Conservation (phyloP, 2,797 vertebrate genomes). For the Borostomias antarcticus region DNA sequence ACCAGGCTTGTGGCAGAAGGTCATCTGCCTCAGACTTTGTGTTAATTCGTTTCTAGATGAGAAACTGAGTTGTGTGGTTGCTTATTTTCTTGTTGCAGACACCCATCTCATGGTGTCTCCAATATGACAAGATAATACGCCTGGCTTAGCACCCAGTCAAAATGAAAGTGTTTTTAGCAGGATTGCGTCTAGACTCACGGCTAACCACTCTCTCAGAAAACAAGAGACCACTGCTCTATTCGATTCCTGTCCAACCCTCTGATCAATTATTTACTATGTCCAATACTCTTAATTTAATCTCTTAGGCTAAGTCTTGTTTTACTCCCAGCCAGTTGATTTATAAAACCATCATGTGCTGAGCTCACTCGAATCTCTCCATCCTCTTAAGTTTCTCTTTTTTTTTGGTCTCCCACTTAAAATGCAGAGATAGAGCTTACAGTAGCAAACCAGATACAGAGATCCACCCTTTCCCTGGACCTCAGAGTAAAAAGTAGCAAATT, state of each 20-base stretch:
- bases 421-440: conserved; percentile 38
- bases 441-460: conserved; percentile 29
- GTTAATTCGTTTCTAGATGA: no score
- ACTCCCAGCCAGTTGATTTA: conserved; percentile 48
- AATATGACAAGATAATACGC: no score
- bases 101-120: no score
- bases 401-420: conserved; percentile 29
- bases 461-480: background rate
- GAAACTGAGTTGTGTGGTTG: no score
- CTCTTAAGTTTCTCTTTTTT: background rate
- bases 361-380: conserved; percentile 21
- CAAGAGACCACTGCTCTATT: conserved; percentile 4
- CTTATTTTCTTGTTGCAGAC: no score
- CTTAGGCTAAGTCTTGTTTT: conserved; percentile 32
- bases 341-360: conserved; percentile 53
- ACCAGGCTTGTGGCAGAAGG: no score
- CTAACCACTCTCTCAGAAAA: background rate
- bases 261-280: conserved; percentile 67
- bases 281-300: conserved; percentile 56
- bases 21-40: background rate
- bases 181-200: background rate
- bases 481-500: no score
- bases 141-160: background rate
- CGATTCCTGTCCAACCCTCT: conserved; percentile 27
- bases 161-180: background rate